Percentiles rank a stretch among this genome's conserved stretches.
Evolutionary conservation across 2,797 vertebrate species (phyloP).

Genomic region (Onychomys leucogaster): DNA sequence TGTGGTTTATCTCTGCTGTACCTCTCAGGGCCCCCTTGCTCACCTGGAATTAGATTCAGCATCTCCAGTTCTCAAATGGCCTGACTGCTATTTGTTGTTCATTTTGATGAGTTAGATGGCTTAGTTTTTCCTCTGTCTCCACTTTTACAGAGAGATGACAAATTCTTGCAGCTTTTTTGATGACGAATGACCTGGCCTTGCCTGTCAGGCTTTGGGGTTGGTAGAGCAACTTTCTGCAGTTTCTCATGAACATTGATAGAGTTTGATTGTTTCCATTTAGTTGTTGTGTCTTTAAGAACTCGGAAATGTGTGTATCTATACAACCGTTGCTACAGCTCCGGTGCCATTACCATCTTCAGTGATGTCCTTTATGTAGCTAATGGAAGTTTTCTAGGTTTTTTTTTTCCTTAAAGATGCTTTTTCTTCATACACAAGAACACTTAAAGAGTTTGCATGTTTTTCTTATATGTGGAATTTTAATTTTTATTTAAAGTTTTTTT

Average conservation of each 20-base stretch:
- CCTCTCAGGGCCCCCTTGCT: background rate
- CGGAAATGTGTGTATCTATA: background rate
- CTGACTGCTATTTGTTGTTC: background rate
- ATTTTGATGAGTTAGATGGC: background rate
- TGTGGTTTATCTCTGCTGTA: background rate
- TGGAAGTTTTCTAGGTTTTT: background rate
- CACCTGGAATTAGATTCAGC: background rate
- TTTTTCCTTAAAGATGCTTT: background rate
- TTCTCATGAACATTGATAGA: background rate
- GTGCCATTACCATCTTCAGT: background rate
- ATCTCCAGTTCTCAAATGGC: background rate
- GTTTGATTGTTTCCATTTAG: background rate
- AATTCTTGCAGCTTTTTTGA: background rate
- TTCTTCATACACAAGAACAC: background rate
- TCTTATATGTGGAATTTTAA: background rate
- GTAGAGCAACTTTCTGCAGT: rapidly evolving
- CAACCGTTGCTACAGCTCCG: background rate
- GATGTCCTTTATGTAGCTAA: background rate
- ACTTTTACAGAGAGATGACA: background rate
- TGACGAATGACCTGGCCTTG: background rate
- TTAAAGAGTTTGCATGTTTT: background rate
- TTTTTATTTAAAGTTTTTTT: background rate
- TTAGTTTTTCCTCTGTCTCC: background rate
- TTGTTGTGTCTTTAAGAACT: background rate
- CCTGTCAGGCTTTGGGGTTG: background rate